These are phyloP conservation scores for Pyrgus malvae DNA, from an alignment of 2,888 invertebrate species.

Conservation along the genomic window DNA sequence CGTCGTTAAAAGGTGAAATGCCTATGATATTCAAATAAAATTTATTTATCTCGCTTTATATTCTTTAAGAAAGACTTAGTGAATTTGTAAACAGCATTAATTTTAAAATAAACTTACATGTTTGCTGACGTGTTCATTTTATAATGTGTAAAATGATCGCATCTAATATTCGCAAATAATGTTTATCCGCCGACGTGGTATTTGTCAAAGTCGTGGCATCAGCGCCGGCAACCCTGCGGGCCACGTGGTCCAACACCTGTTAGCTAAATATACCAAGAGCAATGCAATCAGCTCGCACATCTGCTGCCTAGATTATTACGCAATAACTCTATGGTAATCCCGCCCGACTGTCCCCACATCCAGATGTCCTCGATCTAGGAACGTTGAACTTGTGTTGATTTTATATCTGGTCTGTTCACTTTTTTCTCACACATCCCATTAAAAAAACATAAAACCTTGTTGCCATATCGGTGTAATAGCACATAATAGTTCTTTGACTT, in stretches of 20 bases:
- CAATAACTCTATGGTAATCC: constrained; percentile 66
- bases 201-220: constrained; percentile 20
- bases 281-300: constrained; percentile 75
- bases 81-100: background rate
- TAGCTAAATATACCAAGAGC: constrained; percentile 68
- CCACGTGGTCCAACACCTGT: constrained; percentile 75
- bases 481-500: constrained; percentile 17
- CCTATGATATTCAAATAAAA: no score
- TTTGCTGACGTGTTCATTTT: background rate
- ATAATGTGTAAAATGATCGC: background rate
- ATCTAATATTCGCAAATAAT: constrained; percentile 18
- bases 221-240: constrained; percentile 54
- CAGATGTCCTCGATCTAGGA: constrained; percentile 61
- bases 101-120: background rate
- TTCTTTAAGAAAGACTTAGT: no score
- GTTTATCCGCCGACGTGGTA: constrained; percentile 7
- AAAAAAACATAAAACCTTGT: constrained; percentile 10
- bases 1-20: no score
- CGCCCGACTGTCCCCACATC: constrained; percentile 51
- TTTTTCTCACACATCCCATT: constrained; percentile 7
- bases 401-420: constrained; percentile 39
- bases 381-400: constrained; percentile 65
- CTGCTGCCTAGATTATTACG: constrained; percentile 73
- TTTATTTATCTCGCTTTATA: no score
- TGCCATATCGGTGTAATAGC: constrained; percentile 6